These are phyloP conservation scores for Dryocosmus kuriphilus DNA, from an alignment of 2,888 invertebrate species.

Conservation along the genomic window DNA sequence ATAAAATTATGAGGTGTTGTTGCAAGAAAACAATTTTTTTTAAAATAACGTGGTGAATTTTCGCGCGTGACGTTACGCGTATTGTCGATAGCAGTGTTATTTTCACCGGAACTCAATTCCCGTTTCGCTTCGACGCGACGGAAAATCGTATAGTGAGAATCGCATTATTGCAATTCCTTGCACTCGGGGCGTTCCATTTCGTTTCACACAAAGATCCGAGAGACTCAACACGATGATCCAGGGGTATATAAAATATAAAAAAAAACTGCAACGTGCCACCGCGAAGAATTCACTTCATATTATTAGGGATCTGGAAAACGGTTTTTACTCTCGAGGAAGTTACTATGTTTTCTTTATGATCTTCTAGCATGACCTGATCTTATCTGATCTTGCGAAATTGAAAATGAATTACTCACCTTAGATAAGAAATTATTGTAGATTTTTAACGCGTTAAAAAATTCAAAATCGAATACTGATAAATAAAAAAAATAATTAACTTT, in stretches of 20 bases:
- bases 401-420: not conserved
- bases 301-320: not conserved
- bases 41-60: conserved; percentile 3
- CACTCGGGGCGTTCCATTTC: conserved; percentile 35
- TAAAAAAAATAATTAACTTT: no score
- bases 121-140: conserved; percentile 37
- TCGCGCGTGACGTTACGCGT: conserved; percentile 14
- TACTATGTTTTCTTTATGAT: not conserved
- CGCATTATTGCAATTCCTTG: conserved; percentile 32
- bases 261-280: conserved; percentile 18
- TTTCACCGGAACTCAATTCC: conserved; percentile 37
- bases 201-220: conserved; percentile 38
- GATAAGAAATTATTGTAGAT: no score
- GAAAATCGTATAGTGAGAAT: conserved; percentile 37
- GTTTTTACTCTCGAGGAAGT: not conserved
- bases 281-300: conserved; percentile 16
- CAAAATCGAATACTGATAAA: no score
- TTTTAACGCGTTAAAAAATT: no score
- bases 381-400: not conserved
- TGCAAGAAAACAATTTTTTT: not conserved
- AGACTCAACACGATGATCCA: conserved; percentile 24
- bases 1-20: not conserved
- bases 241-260: not conserved
- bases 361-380: not conserved
- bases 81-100: conserved; percentile 22